A percentile compares a stretch with the other conserved stretches of the same genome.
Evolutionary conservation across 2,888 invertebrate genomes (phyloP).

Genomic region (Erebia epiphron): DNA sequence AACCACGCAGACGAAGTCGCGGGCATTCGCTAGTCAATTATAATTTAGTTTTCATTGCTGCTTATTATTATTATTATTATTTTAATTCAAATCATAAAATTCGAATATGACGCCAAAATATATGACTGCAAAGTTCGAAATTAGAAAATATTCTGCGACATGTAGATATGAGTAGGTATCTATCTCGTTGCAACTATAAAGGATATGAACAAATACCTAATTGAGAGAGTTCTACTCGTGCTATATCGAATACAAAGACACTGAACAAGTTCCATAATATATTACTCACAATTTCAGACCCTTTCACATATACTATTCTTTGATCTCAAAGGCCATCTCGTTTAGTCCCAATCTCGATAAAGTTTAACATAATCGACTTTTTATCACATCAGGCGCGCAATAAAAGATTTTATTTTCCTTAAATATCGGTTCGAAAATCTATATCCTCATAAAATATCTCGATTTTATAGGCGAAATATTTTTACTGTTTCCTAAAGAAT

Average conservation of each 20-base stretch:
- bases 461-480: constrained; percentile 1
- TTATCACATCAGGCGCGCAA: constrained; percentile 10
- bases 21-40: too few species aligned
- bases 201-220: not conserved
- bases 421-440: constrained; percentile 11
- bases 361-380: constrained; percentile 21
- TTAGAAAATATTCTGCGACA: not conserved
- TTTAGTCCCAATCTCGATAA: constrained; percentile 10
- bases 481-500: not conserved
- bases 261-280: constrained; percentile 6
- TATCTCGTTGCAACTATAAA: not conserved
- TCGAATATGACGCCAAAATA: too few species aligned
- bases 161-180: not conserved
- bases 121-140: not conserved
- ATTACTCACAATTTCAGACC: not conserved
- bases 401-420: constrained; percentile 16
- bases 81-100: too few species aligned
- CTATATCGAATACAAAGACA: constrained; percentile 4
- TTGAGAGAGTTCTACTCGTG: not conserved
- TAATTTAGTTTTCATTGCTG: too few species aligned
- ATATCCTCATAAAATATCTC: not conserved
- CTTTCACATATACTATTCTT: constrained; percentile 3
- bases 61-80: too few species aligned
- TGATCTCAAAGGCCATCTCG: constrained; percentile 10
- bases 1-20: too few species aligned